These are phyloP conservation scores for Polymixis lichenea DNA, from an alignment of 2,888 invertebrate species.

Conservation along the genomic window DNA sequence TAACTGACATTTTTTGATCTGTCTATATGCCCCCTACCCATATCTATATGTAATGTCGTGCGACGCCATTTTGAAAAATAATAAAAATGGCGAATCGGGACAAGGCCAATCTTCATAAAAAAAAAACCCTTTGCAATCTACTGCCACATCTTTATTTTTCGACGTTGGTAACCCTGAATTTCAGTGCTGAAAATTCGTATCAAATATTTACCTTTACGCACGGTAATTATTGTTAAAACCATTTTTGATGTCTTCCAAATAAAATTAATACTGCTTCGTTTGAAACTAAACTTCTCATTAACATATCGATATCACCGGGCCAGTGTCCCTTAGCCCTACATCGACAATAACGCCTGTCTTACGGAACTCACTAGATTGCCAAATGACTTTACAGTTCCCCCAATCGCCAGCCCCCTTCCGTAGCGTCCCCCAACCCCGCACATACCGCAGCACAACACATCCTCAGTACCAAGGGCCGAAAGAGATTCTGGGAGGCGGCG, in stretches of 20 bases:
- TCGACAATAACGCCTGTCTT: not conserved
- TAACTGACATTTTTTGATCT: too few relatives aligned
- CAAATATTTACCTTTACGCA: not conserved
- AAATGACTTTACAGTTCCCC: not conserved
- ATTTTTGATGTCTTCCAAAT: not conserved
- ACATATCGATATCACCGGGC: not conserved
- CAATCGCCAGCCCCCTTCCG: constrained; percentile 49
- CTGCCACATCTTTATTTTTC: not conserved
- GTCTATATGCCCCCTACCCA: too few relatives aligned
- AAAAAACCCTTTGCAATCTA: not conserved
- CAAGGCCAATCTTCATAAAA: too few relatives aligned
- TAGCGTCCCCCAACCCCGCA: constrained; percentile 40
- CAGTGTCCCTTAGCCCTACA: not conserved
- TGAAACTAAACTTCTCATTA: not conserved
- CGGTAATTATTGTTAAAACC: not conserved
- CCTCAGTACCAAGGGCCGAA: constrained; percentile 89
- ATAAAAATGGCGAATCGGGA: too few relatives aligned
- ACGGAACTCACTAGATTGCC: too few relatives aligned
- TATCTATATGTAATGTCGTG: too few relatives aligned
- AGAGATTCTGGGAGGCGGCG: constrained; percentile 88
- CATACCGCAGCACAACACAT: constrained; percentile 71
- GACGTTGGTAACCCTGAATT: not conserved
- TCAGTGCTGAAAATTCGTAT: not conserved
- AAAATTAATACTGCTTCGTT: not conserved
- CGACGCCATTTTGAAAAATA: too few relatives aligned